Evolutionary conservation across 1,140 invertebrate genomes (phyloP).

Genomic region (Ganaspis sp.): DNA sequence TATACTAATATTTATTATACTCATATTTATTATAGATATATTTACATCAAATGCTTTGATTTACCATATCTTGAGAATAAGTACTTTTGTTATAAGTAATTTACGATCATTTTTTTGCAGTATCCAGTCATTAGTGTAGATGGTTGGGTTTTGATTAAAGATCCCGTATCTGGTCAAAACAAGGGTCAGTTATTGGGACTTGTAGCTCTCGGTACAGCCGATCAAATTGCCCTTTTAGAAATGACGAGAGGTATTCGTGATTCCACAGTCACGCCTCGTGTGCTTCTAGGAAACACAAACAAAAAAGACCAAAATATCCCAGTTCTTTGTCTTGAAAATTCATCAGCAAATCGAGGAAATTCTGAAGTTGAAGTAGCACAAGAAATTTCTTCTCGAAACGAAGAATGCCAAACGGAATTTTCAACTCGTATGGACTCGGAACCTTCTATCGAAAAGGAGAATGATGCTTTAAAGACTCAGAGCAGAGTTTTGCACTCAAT

Average conservation of each 20-base stretch:
- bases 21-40: no score
- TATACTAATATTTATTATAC: no score
- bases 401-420: conserved; percentile 70
- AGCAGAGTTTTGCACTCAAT: conserved; percentile 44
- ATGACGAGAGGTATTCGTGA: conserved; percentile 74
- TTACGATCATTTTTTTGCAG: conserved; percentile 60
- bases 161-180: conserved; percentile 69
- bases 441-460: background rate
- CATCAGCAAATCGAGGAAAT: background rate
- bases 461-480: conserved; percentile 17
- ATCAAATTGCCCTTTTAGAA: conserved; percentile 79
- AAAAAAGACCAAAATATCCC: background rate
- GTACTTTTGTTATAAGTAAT: background rate
- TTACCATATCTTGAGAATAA: no score
- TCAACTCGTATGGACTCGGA: conserved; percentile 52
- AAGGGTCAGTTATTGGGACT: conserved; percentile 77
- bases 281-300: background rate
- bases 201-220: conserved; percentile 79
- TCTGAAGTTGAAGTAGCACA: background rate
- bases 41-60: no score
- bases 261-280: conserved; percentile 52
- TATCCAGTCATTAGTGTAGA: conserved; percentile 80
- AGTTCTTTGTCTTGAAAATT: background rate
- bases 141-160: conserved; percentile 77
- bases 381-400: conserved; percentile 45